These are phyloP conservation scores for Pheosia tremula DNA, from an alignment of 2,888 invertebrate genomes.

Conservation along the genomic window DNA sequence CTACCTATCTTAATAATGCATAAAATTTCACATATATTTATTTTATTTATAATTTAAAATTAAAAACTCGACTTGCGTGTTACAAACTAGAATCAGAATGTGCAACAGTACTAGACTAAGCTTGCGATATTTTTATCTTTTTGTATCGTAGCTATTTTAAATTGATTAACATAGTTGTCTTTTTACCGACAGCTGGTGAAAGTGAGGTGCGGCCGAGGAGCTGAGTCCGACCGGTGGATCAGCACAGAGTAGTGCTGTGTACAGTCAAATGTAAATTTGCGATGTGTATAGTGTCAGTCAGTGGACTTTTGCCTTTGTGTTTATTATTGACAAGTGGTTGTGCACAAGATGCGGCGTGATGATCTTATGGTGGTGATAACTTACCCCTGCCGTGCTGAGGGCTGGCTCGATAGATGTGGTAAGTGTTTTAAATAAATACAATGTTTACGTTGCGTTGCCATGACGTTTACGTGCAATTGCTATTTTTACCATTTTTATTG, in stretches of 20 bases:
- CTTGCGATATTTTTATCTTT: conserved; percentile 30
- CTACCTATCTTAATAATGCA: too few species aligned
- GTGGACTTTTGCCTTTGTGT: conserved; percentile 44
- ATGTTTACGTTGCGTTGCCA: conserved; percentile 16
- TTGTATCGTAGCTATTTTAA: conserved; percentile 40
- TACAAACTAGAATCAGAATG: background rate
- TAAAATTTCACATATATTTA: too few species aligned
- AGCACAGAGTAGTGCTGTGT: conserved; percentile 33
- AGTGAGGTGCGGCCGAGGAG: conserved; percentile 64
- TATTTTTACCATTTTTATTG: conserved; percentile 56
- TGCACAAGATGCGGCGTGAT: conserved; percentile 65
- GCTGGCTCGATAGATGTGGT: conserved; percentile 80
- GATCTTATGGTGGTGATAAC: conserved; percentile 62
- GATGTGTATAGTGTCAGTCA: conserved; percentile 33
- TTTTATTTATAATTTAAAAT: background rate
- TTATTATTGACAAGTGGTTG: conserved; percentile 49
- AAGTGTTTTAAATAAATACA: conserved; percentile 36
- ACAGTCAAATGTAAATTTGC: conserved; percentile 61
- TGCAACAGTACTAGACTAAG: conserved; percentile 11
- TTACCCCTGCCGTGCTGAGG: conserved; percentile 78
- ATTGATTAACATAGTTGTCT: conserved; percentile 49
- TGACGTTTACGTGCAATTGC: conserved; percentile 31
- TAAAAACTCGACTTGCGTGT: background rate
- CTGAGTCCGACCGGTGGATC: conserved; percentile 39
- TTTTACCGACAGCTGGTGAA: conserved; percentile 75